Conservation (phyloP, 2,797 vertebrate species). For the Carcharodon carcharias region DNA sequence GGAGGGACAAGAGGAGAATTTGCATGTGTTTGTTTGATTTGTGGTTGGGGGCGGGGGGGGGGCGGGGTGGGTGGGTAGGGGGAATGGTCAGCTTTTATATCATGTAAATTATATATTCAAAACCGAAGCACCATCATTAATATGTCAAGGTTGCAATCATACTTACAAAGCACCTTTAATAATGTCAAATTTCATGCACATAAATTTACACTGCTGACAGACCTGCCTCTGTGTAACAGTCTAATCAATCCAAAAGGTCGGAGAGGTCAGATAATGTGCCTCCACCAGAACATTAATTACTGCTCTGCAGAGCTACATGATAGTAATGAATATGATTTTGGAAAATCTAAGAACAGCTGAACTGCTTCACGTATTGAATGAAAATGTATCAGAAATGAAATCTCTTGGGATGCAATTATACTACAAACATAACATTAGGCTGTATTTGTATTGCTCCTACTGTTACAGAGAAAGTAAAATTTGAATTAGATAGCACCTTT, state of each 20-base stretch:
- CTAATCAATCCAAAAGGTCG: not conserved
- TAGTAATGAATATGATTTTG: not conserved
- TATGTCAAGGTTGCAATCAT: not conserved
- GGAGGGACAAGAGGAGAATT: not conserved
- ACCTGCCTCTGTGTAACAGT: not conserved
- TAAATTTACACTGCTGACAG: not conserved
- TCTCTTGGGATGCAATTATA: not conserved
- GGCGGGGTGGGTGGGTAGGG: not conserved
- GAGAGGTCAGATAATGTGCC: slow-evolving; percentile 3
- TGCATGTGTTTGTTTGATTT: too few species aligned
- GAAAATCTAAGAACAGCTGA: not conserved
- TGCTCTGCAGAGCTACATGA: not conserved
- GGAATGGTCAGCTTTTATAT: not conserved
- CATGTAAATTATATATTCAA: not conserved
- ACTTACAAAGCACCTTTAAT: slow-evolving; percentile 1
- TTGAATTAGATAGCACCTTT: not conserved
- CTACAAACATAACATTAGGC: not conserved
- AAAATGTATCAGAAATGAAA: not conserved
- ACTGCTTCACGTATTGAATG: not conserved
- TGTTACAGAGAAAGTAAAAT: not conserved
- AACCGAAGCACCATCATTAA: not conserved
- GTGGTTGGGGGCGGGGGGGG: too few species aligned
- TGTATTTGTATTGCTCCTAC: not conserved
- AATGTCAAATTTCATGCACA: not conserved
- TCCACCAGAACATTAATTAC: not conserved